Base-by-base conservation (phyloP, 2,888 invertebrate species). In the Agonopterix heracliana region DNA sequence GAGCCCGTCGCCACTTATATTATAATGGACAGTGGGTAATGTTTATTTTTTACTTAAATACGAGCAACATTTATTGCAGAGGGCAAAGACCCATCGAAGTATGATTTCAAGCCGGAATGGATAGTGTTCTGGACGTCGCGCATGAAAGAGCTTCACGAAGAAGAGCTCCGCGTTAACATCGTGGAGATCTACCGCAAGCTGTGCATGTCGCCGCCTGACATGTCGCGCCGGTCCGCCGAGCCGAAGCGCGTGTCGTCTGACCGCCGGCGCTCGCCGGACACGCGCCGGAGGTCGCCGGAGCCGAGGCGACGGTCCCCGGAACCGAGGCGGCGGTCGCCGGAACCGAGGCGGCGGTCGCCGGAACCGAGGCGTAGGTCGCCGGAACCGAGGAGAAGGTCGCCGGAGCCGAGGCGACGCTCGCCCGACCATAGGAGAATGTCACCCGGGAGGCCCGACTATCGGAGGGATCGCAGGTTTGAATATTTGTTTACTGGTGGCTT, bases 81-180 rank as follows among this genome's bases (percentile, higher is more conserved):
- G 74, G 92, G 93, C 45, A 92, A 92, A 71, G 95, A 96, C 71
- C 93, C 95, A 0, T 90, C 92, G 35, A 93, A 92, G 56, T 92
- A 96, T 69, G 96, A 96, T 68, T 96, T 95, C 71, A 96, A 96
- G 61, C 94, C 95, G 0, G 96, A 96, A 66, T 96, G 96, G 96
- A 95, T 96, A 47, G 81, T 91, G 46, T 96, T 92, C 74, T 96
- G 96, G 96, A 95, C 94, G 63, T 91, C 91, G 52, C 90, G 95
- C 9, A 94, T 96, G 93, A 92, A 93, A 49, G 95, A 95, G 57
- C 75, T 96, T 7, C 94, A 95, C 66, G 90, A 91, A 34, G 91
- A 91, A 10, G 93, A 95, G 62, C 68, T 95, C 3, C 90, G 91
- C 49, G 80, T 85, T 11, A 89, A 92, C 51, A 92, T 94, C 56